Conservation (phyloP, 2,888 invertebrate genomes). For the Spilosoma lubricipeda region DNA sequence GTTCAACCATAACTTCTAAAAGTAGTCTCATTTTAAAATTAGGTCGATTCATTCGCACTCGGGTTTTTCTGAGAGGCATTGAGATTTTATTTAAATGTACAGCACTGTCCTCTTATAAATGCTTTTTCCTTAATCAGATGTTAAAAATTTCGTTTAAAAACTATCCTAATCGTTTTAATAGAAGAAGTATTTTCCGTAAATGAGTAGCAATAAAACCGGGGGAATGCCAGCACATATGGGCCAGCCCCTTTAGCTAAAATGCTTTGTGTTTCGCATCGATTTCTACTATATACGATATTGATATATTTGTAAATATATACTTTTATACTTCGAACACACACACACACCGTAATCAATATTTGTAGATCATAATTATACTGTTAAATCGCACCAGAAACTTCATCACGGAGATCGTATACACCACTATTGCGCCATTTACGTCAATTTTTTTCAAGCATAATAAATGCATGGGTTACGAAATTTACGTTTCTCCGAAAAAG, state of each 20-base stretch:
- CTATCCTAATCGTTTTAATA: constrained; percentile 2
- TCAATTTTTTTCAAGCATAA: not conserved
- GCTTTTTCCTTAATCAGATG: constrained; percentile 11
- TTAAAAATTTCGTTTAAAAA: not conserved
- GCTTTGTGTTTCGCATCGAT: too few species aligned
- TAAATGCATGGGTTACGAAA: constrained; percentile 20
- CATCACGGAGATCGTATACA: too few species aligned
- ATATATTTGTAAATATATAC: too few species aligned
- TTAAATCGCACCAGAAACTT: too few species aligned
- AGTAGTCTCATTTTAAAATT: not conserved
- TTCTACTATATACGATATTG: too few species aligned
- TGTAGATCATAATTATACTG: too few species aligned
- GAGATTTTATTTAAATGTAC: not conserved
- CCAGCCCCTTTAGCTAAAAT: too few species aligned
- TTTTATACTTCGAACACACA: too few species aligned
- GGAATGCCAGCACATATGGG: too few species aligned
- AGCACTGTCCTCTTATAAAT: not conserved
- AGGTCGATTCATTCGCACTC: not conserved
- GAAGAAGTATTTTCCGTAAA: constrained; percentile 20
- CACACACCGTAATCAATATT: too few species aligned
- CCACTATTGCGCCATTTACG: too few species aligned
- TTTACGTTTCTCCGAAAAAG: constrained; percentile 24
- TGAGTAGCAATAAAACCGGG: constrained; percentile 16
- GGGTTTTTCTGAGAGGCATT: constrained; percentile 8
- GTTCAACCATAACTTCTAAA: not conserved